Conservation (phyloP, 1,140 invertebrate genomes). For the Ruditapes philippinarum region DNA sequence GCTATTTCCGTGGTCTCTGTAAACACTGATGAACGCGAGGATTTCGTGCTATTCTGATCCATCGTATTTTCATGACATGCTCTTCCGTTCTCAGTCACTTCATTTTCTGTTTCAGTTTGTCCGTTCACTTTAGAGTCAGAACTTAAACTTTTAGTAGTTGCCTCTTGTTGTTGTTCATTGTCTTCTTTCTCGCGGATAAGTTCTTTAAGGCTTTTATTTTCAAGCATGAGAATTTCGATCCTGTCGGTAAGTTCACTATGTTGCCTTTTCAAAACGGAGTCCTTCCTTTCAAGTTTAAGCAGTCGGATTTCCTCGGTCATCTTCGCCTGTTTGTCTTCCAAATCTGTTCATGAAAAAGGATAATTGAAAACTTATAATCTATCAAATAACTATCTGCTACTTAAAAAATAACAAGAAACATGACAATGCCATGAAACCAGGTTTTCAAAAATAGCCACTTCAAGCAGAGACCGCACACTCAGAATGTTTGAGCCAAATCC, state of each 20-base stretch:
- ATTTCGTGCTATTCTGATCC: not conserved
- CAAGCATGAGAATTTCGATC: slow-evolving; percentile 71
- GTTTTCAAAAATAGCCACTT: too few species aligned
- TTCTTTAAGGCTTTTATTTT: slow-evolving; percentile 74
- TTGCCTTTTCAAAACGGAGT: slow-evolving; percentile 64
- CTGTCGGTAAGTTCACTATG: slow-evolving; percentile 68
- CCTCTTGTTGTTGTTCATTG: not conserved
- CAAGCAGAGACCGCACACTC: too few species aligned
- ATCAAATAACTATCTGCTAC: too few species aligned
- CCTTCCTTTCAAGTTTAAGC: slow-evolving; percentile 57
- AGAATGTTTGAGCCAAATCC: too few species aligned
- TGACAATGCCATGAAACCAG: too few species aligned
- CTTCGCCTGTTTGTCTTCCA: slow-evolving; percentile 64
- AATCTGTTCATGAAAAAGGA: too few species aligned
- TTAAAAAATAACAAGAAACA: too few species aligned
- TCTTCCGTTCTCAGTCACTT: not conserved
- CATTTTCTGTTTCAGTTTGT: not conserved
- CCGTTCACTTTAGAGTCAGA: not conserved
- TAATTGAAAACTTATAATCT: too few species aligned
- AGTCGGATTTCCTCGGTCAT: slow-evolving; percentile 65
- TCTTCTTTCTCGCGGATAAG: slow-evolving; percentile 70
- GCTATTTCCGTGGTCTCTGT: slow-evolving; percentile 9
- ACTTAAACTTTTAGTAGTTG: not conserved
- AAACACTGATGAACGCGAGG: not conserved
- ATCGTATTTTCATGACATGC: not conserved